These are phyloP conservation scores for Malacosoma neustria DNA, from an alignment of 2,888 invertebrate genomes.

Conservation along the genomic window DNA sequence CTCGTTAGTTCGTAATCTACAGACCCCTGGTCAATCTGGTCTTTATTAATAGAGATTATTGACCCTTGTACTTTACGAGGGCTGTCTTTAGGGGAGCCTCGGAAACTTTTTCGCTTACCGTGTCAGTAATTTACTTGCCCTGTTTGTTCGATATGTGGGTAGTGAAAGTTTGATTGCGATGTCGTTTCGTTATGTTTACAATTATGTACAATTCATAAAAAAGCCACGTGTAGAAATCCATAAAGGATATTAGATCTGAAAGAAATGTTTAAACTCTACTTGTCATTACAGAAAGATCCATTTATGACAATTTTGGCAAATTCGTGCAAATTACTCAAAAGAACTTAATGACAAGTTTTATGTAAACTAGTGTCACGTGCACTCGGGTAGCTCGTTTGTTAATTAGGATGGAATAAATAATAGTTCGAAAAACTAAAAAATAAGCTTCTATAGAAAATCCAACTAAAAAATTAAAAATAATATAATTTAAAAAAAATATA, in stretches of 20 bases:
- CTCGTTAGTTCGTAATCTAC: slow-evolving; percentile 56
- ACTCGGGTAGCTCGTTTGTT: too few relatives aligned
- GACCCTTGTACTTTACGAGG: slow-evolving; percentile 34
- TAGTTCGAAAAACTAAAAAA: too few relatives aligned
- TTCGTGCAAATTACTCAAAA: too few relatives aligned
- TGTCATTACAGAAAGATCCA: too few relatives aligned
- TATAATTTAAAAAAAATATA: too few relatives aligned
- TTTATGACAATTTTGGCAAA: too few relatives aligned
- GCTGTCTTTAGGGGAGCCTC: slow-evolving; percentile 2
- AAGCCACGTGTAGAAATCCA: not conserved
- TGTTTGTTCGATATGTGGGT: slow-evolving; percentile 1
- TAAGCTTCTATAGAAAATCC: too few relatives aligned
- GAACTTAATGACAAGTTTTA: too few relatives aligned
- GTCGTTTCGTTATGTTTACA: not conserved
- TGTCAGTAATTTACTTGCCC: slow-evolving; percentile 19
- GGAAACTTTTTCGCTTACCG: slow-evolving; percentile 24
- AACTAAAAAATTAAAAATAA: too few relatives aligned
- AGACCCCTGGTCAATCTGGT: slow-evolving; percentile 26
- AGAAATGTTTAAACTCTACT: not conserved
- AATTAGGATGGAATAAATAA: too few relatives aligned
- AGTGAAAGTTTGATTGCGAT: slow-evolving; percentile 1
- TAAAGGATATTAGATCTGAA: not conserved
- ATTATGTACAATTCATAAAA: not conserved
- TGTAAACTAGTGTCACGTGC: too few relatives aligned
- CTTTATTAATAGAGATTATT: slow-evolving; percentile 55